A percentile compares a stretch with the other conserved stretches of the same genome.
phyloP scores from a whole-genome alignment of 2,113 vertebrate species.

The Equus quagga region DNA sequence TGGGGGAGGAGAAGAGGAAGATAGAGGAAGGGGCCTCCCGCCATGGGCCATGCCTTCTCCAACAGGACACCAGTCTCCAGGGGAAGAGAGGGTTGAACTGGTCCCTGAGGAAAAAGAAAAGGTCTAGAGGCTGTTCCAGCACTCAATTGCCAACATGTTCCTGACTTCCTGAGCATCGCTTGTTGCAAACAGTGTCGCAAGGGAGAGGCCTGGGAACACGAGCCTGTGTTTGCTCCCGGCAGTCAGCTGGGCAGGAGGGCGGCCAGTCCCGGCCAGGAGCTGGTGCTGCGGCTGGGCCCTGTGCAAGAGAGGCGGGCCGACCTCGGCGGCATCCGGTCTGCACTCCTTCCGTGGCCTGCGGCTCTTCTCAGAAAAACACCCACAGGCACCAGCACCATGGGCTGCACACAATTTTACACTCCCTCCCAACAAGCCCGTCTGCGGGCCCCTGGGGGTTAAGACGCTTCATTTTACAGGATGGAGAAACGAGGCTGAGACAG shows the following conservation, averaged over 20 bases:
- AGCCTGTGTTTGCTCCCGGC: not conserved
- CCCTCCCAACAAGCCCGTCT: not conserved
- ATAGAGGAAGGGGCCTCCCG: fast-evolving
- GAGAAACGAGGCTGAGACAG: not conserved
- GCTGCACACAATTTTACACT: not conserved
- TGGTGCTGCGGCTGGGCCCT: not conserved
- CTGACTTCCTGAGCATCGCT: fast-evolving
- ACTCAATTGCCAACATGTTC: not conserved
- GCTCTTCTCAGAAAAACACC: not conserved
- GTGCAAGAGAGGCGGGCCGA: not conserved
- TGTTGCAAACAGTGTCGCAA: not conserved
- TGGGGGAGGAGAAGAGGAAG: not conserved
- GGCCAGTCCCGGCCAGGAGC: not conserved
- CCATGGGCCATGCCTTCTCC: not conserved
- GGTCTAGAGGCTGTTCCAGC: not conserved
- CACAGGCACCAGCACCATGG: not conserved
- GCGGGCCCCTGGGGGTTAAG: not conserved
- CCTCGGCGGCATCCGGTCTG: not conserved
- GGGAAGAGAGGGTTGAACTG: not conserved
- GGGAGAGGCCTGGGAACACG: not conserved
- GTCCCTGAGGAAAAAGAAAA: not conserved
- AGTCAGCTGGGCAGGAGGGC: not conserved
- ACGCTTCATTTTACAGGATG: not conserved
- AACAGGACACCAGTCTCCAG: not conserved
- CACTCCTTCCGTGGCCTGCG: not conserved